Evolutionary conservation across 2,113 vertebrate genomes (phyloP), one percentile per base, ranked within the genome.

Genomic region (Tetrax tetrax): DNA sequence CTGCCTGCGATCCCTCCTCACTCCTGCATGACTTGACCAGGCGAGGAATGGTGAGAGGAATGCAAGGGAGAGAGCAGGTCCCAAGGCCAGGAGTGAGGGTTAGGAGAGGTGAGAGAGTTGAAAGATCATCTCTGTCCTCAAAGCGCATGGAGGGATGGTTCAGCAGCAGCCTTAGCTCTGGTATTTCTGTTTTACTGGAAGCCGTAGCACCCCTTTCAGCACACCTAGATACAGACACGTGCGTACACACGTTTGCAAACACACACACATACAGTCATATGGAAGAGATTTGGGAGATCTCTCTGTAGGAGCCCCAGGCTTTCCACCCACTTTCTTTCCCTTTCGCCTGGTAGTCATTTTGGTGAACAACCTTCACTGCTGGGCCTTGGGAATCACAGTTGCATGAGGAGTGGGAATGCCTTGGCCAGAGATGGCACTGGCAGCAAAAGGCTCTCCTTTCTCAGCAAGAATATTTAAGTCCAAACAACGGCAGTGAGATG

Each of bases 11-110:
- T 59, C 21, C 47, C 17, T n/a, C 33, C 60, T 64, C 28, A 3
- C 6, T 53, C 17, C 31, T 29, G 0, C 0, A 2, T 43, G 63
- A 35, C 25, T 18, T 27, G 43, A 41, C 13, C 19, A 31, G 45
- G 3, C 28, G 50, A 68, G n/a, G 66, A 60, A 57, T 1, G 51
- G 8, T 7, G 50, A 57, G 24, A 37, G 15, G 35, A 66, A n/a
- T 71, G 7, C 24, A 11, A 38, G 15, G 35, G 45, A 66, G 27
- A 22, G 0, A 18, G 31, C 43, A 68, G 25, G 3, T 71, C 50
- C 51, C n/a, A 41, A 60, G 41, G 35, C 70, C 8, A 35, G 77
- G 43, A 63, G 37, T 41, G 11, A 11, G 47, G 29, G 13, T 31
- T 23, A 71, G 50, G 71, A 53, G 33, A 47, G 38, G 41, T 54